Percentiles rank a stretch among this genome's conserved stretches.
Conservation (phyloP, 2,888 invertebrate species). For the Orchestes rusci region DNA sequence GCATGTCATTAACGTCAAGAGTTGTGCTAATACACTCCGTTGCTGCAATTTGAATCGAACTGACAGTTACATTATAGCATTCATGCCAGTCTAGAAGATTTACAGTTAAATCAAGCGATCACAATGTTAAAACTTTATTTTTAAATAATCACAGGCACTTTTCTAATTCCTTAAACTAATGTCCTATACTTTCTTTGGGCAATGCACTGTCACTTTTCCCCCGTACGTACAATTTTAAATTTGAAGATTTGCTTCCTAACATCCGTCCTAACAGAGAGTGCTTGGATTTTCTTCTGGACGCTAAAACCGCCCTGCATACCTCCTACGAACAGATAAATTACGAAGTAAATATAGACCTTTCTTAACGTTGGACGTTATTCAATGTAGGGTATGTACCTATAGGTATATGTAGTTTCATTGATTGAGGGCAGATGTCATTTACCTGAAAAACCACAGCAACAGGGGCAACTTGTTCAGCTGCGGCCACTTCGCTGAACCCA, state of each 20-base stretch:
- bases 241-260: slow-evolving; percentile 67
- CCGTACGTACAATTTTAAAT: slow-evolving; percentile 65
- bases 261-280: slow-evolving; percentile 77
- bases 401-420: no score
- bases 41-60: no score
- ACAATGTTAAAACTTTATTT: not conserved
- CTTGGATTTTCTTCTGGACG: slow-evolving; percentile 73
- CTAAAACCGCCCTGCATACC: slow-evolving; percentile 73
- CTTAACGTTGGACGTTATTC: no score
- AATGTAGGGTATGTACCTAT: no score
- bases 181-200: slow-evolving; percentile 57
- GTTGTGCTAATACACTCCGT: no score
- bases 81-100: not conserved
- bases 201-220: slow-evolving; percentile 86
- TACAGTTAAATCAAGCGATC: not conserved
- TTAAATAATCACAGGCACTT: not conserved
- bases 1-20: no score
- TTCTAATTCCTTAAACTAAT: not conserved
- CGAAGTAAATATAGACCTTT: not conserved
- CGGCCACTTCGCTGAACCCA: slow-evolving; percentile 80
- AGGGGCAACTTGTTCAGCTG: slow-evolving; percentile 79
- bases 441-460: slow-evolving; percentile 68
- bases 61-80: no score
- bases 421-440: not conserved
- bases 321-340: slow-evolving; percentile 47